Conservation (phyloP, 1,140 invertebrate genomes). For the Drosophila pruinosa region DNA sequence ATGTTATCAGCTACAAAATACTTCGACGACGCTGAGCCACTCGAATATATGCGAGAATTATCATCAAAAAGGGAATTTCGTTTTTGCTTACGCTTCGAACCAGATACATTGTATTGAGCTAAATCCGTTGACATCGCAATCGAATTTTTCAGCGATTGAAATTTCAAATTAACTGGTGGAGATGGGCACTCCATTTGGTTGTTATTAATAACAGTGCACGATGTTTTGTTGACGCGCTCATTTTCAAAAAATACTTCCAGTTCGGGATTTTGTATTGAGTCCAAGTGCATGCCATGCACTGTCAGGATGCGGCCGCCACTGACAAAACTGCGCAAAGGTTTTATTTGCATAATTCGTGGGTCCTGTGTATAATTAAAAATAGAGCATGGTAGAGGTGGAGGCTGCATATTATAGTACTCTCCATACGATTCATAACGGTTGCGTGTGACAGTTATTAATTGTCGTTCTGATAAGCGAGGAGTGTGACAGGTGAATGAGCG, state of each 20-base stretch:
- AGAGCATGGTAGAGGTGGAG: constrained; percentile 53
- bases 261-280: constrained; percentile 95
- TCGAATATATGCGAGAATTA: constrained; percentile 48
- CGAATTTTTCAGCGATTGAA: constrained; percentile 52
- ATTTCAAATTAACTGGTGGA: constrained; percentile 89
- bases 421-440: constrained; percentile 28
- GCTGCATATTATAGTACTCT: constrained; percentile 35
- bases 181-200: constrained; percentile 98
- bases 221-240: constrained; percentile 89
- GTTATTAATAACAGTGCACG: constrained; percentile 93
- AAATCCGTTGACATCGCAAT: background rate
- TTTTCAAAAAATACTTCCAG: constrained; percentile 86
- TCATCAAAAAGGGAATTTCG: constrained; percentile 21
- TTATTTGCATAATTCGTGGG: constrained; percentile 96
- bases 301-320: constrained; percentile 97
- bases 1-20: constrained; percentile 40
- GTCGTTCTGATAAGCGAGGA: constrained; percentile 56
- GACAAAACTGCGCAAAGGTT: constrained; percentile 92
- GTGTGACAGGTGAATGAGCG: constrained; percentile 85
- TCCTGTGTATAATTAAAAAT: constrained; percentile 95
- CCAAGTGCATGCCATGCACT: constrained; percentile 95
- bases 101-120: background rate
- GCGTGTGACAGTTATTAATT: background rate
- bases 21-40: constrained; percentile 34
- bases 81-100: constrained; percentile 19